Evolutionary conservation across 1,140 invertebrate genomes (phyloP).

Genomic region (Drosophila aff.): DNA sequence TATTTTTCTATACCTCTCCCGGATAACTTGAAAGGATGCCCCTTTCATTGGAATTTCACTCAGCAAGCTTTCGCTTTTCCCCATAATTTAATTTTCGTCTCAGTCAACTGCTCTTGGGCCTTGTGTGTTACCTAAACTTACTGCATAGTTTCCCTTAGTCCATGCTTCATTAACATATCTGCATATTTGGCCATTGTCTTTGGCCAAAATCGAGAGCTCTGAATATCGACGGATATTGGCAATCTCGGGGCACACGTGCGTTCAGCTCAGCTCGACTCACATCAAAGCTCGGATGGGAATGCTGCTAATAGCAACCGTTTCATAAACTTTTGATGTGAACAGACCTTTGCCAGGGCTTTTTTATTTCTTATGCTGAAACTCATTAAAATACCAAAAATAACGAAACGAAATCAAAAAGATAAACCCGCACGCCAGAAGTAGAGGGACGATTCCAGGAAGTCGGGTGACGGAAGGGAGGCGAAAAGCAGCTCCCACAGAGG

Average conservation of each 20-base stretch:
- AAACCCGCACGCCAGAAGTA: conserved; percentile 61
- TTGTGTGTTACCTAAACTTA: not conserved
- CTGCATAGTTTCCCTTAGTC: conserved; percentile 23
- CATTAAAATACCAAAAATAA: conserved; percentile 76
- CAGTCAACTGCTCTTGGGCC: not conserved
- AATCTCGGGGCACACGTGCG: conserved; percentile 46
- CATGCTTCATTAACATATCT: conserved; percentile 42
- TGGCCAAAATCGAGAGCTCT: conserved; percentile 10
- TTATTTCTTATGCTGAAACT: conserved; percentile 46
- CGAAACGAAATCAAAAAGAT: conserved; percentile 72
- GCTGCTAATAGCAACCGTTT: conserved; percentile 68
- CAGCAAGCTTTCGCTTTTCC: conserved; percentile 8
- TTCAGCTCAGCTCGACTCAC: conserved; percentile 28
- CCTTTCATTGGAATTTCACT: not conserved
- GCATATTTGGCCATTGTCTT: conserved; percentile 39
- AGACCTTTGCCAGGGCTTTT: conserved; percentile 47
- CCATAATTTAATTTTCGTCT: conserved; percentile 21
- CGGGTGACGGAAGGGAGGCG: conserved; percentile 39
- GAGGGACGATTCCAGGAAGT: conserved; percentile 65
- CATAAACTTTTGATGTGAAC: conserved; percentile 54
- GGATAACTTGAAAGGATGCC: not conserved
- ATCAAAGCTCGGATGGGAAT: conserved; percentile 63
- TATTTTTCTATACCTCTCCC: not conserved
- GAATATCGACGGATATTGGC: conserved; percentile 37
- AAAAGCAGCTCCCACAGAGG: conserved; percentile 64